Evolutionary conservation across 1,140 invertebrate species (phyloP), one percentile per base, ranked within the genome.

Genomic region (Ostrea edulis): DNA sequence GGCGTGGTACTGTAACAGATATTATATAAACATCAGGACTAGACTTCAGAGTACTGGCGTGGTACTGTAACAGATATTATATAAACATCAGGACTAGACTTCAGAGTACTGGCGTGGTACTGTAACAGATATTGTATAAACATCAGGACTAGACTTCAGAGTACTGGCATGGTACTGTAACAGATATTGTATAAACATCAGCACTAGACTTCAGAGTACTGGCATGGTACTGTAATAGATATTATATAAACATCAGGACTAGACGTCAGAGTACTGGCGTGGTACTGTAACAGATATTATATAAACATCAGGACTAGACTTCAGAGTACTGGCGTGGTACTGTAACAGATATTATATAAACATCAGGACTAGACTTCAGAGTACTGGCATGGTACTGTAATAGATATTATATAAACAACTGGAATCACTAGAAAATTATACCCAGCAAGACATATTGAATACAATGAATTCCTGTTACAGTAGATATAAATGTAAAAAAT

Each of bases 151-250:
- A 51, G 89, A 89, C 85, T 94, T 91, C 92, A 96, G 95, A 93
- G 95, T 96, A 92, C 95, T 96, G 20, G 96, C 95, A 92, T 96
- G 95, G 95, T 97, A 97, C 97, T 98, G 88, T 94, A 97, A 94
- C 96, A 58, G 25, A 22, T 17, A n/a, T n/a, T n/a, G n/a, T n/a
- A n/a, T n/a, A n/a, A n/a, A n/a, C n/a, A n/a, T 98, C 96, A 86
- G 88, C 84, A 7, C 88, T 91, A 51, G 89, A 89, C 85, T 94
- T 91, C 92, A 96, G 95, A 93, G 95, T 96, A 92, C 95, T 96
- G 20, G 96, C 95, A 92, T 96, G 95, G 95, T 97, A 97, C 97
- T 98, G 88, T 94, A 97, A 94, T 96, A 58, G 25, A 22, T 17
- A n/a, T n/a, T n/a, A n/a, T n/a, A n/a, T n/a, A n/a, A n/a, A n/a